Evolutionary conservation across 2,888 invertebrate species (phyloP).

Genomic region (Epirrita christyi): DNA sequence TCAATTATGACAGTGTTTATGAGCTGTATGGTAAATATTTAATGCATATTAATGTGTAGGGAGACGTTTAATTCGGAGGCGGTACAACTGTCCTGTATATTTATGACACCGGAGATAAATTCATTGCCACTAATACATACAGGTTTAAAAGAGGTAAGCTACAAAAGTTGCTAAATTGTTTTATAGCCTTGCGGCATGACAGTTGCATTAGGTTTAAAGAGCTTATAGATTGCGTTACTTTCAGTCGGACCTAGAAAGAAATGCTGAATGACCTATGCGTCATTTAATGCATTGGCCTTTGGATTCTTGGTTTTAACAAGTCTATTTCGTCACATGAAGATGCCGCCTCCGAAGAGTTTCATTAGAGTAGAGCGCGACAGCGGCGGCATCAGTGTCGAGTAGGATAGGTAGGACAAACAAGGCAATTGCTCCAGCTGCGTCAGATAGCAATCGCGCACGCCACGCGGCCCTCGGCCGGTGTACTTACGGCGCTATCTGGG

Average conservation of each 20-base stretch:
- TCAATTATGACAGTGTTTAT: constrained; percentile 19
- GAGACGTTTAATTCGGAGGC: constrained; percentile 21
- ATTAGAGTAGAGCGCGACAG: constrained; percentile 28
- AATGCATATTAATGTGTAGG: constrained; percentile 13
- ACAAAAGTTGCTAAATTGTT: constrained; percentile 4
- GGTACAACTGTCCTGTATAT: constrained; percentile 15
- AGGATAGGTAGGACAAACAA: constrained; percentile 76
- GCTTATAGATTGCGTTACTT: background rate
- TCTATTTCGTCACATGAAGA: constrained; percentile 11
- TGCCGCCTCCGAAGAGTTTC: constrained; percentile 35
- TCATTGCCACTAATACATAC: background rate
- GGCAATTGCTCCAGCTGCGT: constrained; percentile 69
- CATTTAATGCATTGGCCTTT: background rate
- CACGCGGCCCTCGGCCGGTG: constrained; percentile 48
- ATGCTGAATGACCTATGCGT: background rate
- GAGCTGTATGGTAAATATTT: constrained; percentile 12
- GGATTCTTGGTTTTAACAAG: background rate
- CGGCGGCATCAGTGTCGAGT: constrained; percentile 42
- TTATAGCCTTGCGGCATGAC: constrained; percentile 3
- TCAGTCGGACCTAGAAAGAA: background rate
- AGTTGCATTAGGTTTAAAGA: constrained; percentile 7
- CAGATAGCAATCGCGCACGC: constrained; percentile 71
- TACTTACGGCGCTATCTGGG: constrained; percentile 44
- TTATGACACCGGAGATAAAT: constrained; percentile 10
- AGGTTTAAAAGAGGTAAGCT: background rate